Evolutionary conservation across 2,888 invertebrate genomes (phyloP).

Genomic region (Siphonodentalium dalli): DNA sequence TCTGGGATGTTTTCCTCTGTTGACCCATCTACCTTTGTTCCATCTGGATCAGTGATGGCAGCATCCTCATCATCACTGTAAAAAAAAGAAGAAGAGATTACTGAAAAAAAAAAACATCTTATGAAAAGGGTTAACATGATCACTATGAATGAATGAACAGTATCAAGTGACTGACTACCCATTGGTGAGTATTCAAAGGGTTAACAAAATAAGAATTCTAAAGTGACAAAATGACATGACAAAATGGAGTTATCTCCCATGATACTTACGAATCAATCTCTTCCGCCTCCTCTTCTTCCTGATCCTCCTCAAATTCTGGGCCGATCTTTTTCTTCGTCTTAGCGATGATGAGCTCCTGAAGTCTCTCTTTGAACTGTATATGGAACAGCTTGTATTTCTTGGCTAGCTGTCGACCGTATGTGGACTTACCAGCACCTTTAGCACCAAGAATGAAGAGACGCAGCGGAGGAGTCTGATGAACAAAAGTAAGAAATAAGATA

Average conservation of each 20-base stretch:
- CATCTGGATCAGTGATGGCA: slow-evolving; percentile 46
- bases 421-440: slow-evolving; percentile 61
- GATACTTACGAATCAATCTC: slow-evolving; percentile 16
- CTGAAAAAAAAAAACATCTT: too few species aligned
- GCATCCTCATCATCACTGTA: slow-evolving; percentile 38
- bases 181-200: too few species aligned
- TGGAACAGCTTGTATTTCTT: slow-evolving; percentile 64
- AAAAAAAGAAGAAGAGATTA: too few species aligned
- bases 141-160: too few species aligned
- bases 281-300: slow-evolving; percentile 48
- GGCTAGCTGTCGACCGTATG: slow-evolving; percentile 61
- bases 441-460: slow-evolving; percentile 61
- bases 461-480: slow-evolving; percentile 59
- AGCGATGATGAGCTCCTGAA: slow-evolving; percentile 63
- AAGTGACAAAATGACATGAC: too few species aligned
- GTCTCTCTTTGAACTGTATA: slow-evolving; percentile 62
- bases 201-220: too few species aligned
- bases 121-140: too few species aligned
- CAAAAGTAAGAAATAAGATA: background rate
- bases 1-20: slow-evolving; percentile 8
- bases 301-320: slow-evolving; percentile 58
- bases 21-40: slow-evolving; percentile 35
- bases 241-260: too few species aligned
- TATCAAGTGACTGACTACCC: too few species aligned
- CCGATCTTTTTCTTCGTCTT: slow-evolving; percentile 64